phyloP scores from a whole-genome alignment of 2,113 vertebrate genomes.

The Prolemur simus region DNA sequence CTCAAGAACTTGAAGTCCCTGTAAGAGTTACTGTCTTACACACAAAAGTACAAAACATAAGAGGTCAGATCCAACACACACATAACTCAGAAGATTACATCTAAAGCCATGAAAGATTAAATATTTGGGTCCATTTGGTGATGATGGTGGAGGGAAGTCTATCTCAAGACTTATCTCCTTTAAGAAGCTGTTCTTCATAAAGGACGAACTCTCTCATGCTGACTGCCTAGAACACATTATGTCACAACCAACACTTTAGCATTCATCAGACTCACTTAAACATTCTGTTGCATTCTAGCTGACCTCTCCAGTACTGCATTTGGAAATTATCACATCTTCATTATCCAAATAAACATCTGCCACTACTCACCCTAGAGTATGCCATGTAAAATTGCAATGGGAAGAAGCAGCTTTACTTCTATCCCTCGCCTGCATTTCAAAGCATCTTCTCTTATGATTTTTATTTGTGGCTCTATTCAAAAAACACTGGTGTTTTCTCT shows the following conservation, averaged over 20 bases:
- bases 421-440: background rate
- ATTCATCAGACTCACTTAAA: background rate
- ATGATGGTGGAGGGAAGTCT: background rate
- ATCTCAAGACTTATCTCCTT: background rate
- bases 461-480: conserved; percentile 1
- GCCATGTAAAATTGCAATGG: background rate
- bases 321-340: conserved; percentile 21
- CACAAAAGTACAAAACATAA: background rate
- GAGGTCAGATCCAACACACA: background rate
- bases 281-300: background rate
- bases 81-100: background rate
- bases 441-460: background rate
- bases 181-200: background rate
- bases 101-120: background rate
- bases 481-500: conserved; percentile 25
- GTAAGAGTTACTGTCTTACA: background rate
- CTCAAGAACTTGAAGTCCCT: background rate
- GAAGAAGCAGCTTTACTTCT: background rate
- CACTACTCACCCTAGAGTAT: background rate
- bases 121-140: background rate
- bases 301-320: background rate
- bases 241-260: background rate
- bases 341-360: background rate
- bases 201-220: background rate
- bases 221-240: background rate